Percentiles rank a stretch among this genome's conserved stretches.
Evolutionary conservation across 2,888 invertebrate species (phyloP).

Genomic region (Xylocampa areola): DNA sequence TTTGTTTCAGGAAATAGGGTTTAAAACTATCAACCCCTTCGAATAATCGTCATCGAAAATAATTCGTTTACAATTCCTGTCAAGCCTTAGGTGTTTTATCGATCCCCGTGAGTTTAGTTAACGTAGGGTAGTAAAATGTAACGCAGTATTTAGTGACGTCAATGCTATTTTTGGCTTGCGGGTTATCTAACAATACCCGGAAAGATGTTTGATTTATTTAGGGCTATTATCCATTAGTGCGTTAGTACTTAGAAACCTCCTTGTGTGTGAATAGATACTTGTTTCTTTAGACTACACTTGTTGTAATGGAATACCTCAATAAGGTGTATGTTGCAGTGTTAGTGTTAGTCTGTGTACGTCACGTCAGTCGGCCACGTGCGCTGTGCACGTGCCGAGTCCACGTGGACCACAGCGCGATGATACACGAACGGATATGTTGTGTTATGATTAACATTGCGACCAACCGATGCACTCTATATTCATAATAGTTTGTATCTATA

Average conservation of each 20-base stretch:
- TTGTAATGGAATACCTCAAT: slow-evolving; percentile 41
- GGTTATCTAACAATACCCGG: slow-evolving; percentile 50
- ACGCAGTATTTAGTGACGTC: slow-evolving; percentile 48
- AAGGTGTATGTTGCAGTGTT: slow-evolving; percentile 33
- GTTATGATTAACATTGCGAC: slow-evolving; percentile 28
- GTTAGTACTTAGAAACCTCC: slow-evolving; percentile 27
- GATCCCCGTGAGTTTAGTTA: slow-evolving; percentile 46
- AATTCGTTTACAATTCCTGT: slow-evolving; percentile 53
- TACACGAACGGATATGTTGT: slow-evolving; percentile 27
- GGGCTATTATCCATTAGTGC: slow-evolving; percentile 23
- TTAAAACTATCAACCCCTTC: slow-evolving; percentile 26
- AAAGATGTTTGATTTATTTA: slow-evolving; percentile 53
- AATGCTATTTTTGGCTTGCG: slow-evolving; percentile 43
- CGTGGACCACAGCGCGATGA: slow-evolving; percentile 38
- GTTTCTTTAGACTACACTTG: slow-evolving; percentile 17
- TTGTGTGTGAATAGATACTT: slow-evolving; percentile 12
- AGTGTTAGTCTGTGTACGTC: slow-evolving; percentile 21
- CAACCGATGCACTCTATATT: slow-evolving; percentile 29
- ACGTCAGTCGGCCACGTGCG: slow-evolving; percentile 47
- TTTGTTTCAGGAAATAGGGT: slow-evolving; percentile 36
- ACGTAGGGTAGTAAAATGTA: slow-evolving; percentile 51
- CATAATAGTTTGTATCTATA: slow-evolving; percentile 7
- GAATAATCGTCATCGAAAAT: slow-evolving; percentile 40
- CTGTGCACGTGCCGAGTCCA: slow-evolving; percentile 47
- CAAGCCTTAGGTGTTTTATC: slow-evolving; percentile 51